Evolutionary conservation across 1,140 invertebrate species (phyloP), one percentile per base, ranked within the genome.

Genomic region (Ridgeia piscesae): DNA sequence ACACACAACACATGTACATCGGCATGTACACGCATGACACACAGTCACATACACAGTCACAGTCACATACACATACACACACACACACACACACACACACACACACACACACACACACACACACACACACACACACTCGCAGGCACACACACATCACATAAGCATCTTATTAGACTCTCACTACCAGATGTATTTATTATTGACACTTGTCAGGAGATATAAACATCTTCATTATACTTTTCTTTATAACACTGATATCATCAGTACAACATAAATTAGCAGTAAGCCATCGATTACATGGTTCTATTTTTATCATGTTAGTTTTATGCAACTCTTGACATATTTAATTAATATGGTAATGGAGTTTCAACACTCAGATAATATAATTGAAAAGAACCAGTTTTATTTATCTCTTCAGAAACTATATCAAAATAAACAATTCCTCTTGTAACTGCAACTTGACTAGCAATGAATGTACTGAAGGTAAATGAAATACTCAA

Each of bases 51-150:
- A 42, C 42, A 42, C 42, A 42, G 4, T 6, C 42, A 11, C 42
- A 42, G 4, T 6, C 42, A 42, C 42, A 42, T 11, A 6, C 42
- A 11, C 42, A 42, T 42, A 42, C 42, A 42, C 42, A 42, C 42
- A 58, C 35, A 42, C 42, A 6, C 33, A 92, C 42, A 42, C 11
- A 11, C 42, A 42, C 42, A 42, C 42, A 42, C 1, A 21, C 27
- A 77, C 17, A 21, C 27, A 77, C 58, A 77, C 14, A 77, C 58
- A 77, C 89, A 91, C 88, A 21, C 58, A 77, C 91, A 91, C 88
- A 77, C 58, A 77, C 89, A 91, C 88, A 21, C 58, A 77, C 91
- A 91, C 88, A 77, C 58, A 91, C 34, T 31, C 11, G 42, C 42
- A 77, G 11, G 27, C 89, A 91, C 88, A 11, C 42, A 42, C 42